phyloP scores from a whole-genome alignment of 2,797 vertebrate species.

The Spheniscus humboldti region DNA sequence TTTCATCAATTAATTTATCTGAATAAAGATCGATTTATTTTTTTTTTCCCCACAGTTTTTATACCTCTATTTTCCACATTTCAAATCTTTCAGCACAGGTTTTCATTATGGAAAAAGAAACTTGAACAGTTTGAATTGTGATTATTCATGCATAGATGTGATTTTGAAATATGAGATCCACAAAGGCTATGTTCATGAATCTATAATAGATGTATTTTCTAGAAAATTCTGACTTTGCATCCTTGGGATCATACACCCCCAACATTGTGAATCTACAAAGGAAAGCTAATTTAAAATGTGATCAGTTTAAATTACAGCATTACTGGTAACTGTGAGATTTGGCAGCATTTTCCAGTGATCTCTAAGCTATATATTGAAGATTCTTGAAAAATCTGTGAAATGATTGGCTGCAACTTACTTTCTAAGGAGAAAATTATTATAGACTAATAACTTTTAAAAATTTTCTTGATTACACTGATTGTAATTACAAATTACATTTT shows the following conservation, averaged over 20 bases:
- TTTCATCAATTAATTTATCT: not conserved
- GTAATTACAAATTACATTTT: constrained; percentile 45
- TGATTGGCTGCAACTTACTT: not conserved
- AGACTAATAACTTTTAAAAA: not conserved
- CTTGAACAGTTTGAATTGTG: not conserved
- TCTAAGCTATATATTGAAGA: not conserved
- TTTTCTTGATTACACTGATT: not conserved
- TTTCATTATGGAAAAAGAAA: not conserved
- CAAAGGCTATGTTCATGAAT: not conserved
- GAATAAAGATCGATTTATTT: not conserved
- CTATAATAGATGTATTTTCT: not conserved
- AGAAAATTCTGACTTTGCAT: not conserved
- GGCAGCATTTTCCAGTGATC: not conserved
- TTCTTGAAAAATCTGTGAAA: not conserved
- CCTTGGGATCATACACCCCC: not conserved
- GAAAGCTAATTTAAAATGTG: not conserved
- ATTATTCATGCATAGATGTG: not conserved
- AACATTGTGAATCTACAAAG: not conserved
- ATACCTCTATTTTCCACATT: not conserved
- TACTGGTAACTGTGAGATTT: not conserved
- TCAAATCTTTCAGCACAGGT: not conserved
- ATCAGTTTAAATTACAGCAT: not conserved
- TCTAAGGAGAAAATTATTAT: not conserved
- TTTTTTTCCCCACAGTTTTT: not conserved
- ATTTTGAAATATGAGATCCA: not conserved